Percentiles rank a stretch among this genome's conserved stretches.
phyloP scores from a whole-genome alignment of 2,888 invertebrate genomes.

The Schrankia costaestrigalis region DNA sequence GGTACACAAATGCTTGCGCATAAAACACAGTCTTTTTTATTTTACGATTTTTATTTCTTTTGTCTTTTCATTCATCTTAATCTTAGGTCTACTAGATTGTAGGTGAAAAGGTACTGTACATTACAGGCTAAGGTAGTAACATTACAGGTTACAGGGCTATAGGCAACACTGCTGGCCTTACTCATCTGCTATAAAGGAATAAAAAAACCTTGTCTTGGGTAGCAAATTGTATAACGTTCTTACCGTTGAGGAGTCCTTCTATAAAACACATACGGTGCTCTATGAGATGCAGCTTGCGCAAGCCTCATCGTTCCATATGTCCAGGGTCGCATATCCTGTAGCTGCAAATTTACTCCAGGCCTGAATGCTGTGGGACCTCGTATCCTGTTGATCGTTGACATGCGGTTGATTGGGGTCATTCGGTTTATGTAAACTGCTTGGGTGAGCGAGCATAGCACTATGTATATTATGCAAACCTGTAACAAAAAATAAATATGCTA shows the following conservation, averaged over 20 bases:
- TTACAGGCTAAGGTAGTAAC: too few relatives aligned
- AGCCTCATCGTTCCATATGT: slow-evolving; percentile 38
- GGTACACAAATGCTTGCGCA: too few relatives aligned
- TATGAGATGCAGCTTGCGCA: slow-evolving; percentile 51
- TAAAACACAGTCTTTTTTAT: too few relatives aligned
- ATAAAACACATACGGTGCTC: slow-evolving; percentile 61
- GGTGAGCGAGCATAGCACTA: slow-evolving; percentile 50
- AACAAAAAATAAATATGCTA: slow-evolving; percentile 6
- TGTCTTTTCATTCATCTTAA: too few relatives aligned
- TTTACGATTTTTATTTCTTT: not conserved
- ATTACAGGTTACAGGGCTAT: too few relatives aligned
- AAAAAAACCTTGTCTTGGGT: not conserved
- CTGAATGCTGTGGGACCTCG: slow-evolving; percentile 57
- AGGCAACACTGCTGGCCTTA: not conserved
- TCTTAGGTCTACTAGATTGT: too few relatives aligned
- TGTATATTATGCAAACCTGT: slow-evolving; percentile 34
- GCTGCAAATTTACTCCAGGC: slow-evolving; percentile 56
- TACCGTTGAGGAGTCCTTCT: slow-evolving; percentile 59
- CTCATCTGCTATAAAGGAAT: too few relatives aligned
- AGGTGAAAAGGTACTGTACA: too few relatives aligned
- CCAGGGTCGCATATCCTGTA: slow-evolving; percentile 49
- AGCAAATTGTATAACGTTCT: not conserved
- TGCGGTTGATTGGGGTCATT: slow-evolving; percentile 41
- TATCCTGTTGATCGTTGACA: slow-evolving; percentile 49
- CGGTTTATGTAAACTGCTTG: slow-evolving; percentile 61